Base-by-base conservation (phyloP, 2,888 invertebrate species). In the Autographa pulchrina region DNA sequence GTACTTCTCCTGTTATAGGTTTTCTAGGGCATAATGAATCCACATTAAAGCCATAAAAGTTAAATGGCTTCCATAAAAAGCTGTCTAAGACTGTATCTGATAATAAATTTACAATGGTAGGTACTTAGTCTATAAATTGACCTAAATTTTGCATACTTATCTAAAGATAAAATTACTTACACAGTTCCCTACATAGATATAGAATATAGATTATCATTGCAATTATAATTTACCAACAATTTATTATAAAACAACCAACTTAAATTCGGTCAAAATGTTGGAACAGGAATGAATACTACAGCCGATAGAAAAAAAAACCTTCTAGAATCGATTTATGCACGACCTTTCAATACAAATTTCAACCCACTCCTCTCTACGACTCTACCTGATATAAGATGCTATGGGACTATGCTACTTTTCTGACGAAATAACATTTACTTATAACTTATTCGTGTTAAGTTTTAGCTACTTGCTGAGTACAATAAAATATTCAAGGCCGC, bases 71-170 rank as follows among this genome's bases (percentile, higher is more conserved):
- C 14, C 4, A 11, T 38, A 38, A 38, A 11, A 48, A 11, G 11
- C 0, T 20, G 25, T 56, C 13, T 3, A 20, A 11, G 5, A 25
- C 25, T 25, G 3, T 25, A 25, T 25, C 2, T 25, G 25, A 25
- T 25, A 25, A 25, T 25, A 25, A 25, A 25, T 25, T 25, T 3
- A 25, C 25, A 25, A 7, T 8, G n/a, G 18, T 52, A 52, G 4
- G 8, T 8, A 8, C 20, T 18, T 54, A 18, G 18, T 52, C n/a
- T 9, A 9, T 54, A 18, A 20, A 20, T 20, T 56, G 54, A 56
- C 54, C 54, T 25, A 56, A 56, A 56, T 56, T 20, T 56, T 48
- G n/a, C n/a, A n/a, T 48, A n/a, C n/a, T n/a, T n/a, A 48, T 48
- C 48, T n/a, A 48, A n/a, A n/a, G 48, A 48, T 43, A 43, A 43